A percentile compares a stretch with the other conserved stretches of the same genome.
Conservation (phyloP, 1,140 invertebrate genomes). For the Drosophila orena region DNA sequence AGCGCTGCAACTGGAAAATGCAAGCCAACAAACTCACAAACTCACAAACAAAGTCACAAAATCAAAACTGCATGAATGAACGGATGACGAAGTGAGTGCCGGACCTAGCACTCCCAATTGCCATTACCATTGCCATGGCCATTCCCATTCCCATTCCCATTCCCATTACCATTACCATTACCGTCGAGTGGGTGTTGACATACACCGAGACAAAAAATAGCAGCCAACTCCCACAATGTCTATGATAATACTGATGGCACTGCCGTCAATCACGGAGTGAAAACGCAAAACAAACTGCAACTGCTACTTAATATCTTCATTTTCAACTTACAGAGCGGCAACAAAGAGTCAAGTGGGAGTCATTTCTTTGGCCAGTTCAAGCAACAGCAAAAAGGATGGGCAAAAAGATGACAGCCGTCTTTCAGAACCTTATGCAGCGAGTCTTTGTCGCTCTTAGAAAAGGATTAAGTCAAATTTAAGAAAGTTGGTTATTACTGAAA, state of each 20-base stretch:
- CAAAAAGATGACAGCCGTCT: background rate
- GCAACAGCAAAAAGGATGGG: constrained; percentile 2
- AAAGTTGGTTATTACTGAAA: no score
- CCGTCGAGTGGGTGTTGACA: constrained; percentile 58
- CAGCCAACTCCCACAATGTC: constrained; percentile 28
- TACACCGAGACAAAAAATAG: constrained; percentile 33
- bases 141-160: constrained; percentile 55
- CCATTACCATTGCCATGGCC: constrained; percentile 45
- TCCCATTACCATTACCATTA: constrained; percentile 53
- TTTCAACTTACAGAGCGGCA: constrained; percentile 34
- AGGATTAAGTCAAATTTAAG: background rate
- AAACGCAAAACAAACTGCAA: constrained; percentile 70
- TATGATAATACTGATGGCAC: constrained; percentile 40
- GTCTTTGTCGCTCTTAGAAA: constrained; percentile 4
- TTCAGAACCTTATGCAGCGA: background rate
- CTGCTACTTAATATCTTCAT: constrained; percentile 75
- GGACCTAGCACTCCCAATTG: constrained; percentile 56
- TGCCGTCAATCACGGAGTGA: constrained; percentile 40
- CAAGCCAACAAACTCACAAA: constrained; percentile 61
- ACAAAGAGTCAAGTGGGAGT: constrained; percentile 48
- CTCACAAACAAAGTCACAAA: constrained; percentile 2
- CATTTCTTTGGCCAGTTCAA: constrained; percentile 22
- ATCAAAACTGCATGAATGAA: constrained; percentile 66
- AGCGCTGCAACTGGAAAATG: constrained; percentile 67
- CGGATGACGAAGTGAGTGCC: constrained; percentile 56